A percentile compares a stretch with the other conserved stretches of the same genome.
Evolutionary conservation across 2,797 vertebrate species (phyloP).

Genomic region (Thunnus albacares): DNA sequence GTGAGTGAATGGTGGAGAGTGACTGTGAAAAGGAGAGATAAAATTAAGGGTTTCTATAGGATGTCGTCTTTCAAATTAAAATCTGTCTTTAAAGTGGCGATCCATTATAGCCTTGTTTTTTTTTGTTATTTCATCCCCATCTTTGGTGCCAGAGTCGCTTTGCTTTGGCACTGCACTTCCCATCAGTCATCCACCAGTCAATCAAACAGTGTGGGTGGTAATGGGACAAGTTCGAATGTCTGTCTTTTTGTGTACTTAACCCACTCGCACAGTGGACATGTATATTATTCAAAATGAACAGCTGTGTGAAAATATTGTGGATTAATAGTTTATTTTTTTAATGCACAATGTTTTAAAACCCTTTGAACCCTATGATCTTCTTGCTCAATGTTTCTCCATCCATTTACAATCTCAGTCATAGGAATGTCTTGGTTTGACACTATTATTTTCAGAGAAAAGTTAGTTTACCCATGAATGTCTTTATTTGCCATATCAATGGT

Average conservation of each 20-base stretch:
- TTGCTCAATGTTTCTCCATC: neutral
- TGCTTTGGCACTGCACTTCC: neutral
- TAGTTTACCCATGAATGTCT: no score
- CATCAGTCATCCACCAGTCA: slow-evolving; percentile 15
- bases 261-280: neutral
- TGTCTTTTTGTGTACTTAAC: no score
- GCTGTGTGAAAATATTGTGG: neutral
- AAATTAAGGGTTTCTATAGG: slow-evolving; percentile 12
- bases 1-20: neutral
- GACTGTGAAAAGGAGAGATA: neutral
- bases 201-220: slow-evolving; percentile 47
- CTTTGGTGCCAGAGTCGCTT: slow-evolving; percentile 20
- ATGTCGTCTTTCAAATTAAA: slow-evolving; percentile 46
- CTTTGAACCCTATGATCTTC: neutral
- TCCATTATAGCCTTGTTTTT: neutral
- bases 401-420: neutral
- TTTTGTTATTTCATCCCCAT: slow-evolving; percentile 1
- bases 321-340: neutral
- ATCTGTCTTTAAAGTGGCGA: slow-evolving; percentile 25
- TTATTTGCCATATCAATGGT: no score
- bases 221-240: neutral
- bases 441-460: no score
- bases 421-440: no score
- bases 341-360: neutral
- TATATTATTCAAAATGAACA: neutral